Evolutionary conservation across 2,888 invertebrate species (phyloP).

Genomic region (Selenia dentaria): DNA sequence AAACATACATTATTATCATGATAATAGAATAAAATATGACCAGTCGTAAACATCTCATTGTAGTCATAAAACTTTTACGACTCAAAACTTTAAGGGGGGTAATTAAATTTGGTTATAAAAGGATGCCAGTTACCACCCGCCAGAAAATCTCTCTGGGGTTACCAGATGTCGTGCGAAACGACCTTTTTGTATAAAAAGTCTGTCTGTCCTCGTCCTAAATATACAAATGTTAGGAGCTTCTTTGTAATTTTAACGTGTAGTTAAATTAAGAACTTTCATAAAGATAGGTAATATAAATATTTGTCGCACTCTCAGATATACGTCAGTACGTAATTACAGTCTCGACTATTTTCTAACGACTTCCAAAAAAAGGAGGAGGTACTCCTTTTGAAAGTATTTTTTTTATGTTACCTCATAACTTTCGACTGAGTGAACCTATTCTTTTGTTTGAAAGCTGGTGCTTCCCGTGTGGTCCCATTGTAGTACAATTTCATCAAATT

Average conservation of each 20-base stretch:
- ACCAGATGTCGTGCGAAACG: conserved; percentile 36
- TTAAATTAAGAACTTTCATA: too few species aligned
- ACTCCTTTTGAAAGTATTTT: too few species aligned
- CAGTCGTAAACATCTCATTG: conserved; percentile 62
- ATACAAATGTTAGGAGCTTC: conserved; percentile 1
- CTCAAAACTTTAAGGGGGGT: conserved; percentile 55
- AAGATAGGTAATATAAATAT: too few species aligned
- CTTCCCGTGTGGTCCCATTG: too few species aligned
- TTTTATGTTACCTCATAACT: too few species aligned
- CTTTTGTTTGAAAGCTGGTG: too few species aligned
- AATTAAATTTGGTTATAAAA: conserved; percentile 62
- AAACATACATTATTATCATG: conserved; percentile 42
- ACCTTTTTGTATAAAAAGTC: conserved; percentile 7
- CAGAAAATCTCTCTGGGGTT: conserved; percentile 32
- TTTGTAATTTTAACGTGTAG: not conserved
- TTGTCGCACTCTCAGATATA: too few species aligned
- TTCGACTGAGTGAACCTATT: too few species aligned
- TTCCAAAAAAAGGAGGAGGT: too few species aligned
- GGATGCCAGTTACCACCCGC: conserved; percentile 52
- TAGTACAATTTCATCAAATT: too few species aligned
- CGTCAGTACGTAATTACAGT: too few species aligned
- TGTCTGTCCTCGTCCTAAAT: conserved; percentile 24
- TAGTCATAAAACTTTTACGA: conserved; percentile 64
- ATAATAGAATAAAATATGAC: conserved; percentile 69
- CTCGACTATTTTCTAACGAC: too few species aligned